phyloP scores from a whole-genome alignment of 2,888 invertebrate species.

The Drepana falcataria region DNA sequence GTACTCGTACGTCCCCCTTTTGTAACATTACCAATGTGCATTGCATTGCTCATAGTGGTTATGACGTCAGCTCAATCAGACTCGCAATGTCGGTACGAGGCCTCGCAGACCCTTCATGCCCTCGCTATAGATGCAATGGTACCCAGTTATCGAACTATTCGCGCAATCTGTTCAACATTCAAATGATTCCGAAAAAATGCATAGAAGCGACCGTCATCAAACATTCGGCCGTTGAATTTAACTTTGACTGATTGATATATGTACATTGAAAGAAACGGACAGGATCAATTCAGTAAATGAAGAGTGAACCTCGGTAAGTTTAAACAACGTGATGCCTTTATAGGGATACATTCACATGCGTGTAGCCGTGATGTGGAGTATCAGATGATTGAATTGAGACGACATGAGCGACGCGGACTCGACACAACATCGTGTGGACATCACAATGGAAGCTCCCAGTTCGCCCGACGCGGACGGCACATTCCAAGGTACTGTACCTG shows the following conservation, averaged over 20 bases:
- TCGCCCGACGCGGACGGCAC: conserved; percentile 44
- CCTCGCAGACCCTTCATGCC: conserved; percentile 32
- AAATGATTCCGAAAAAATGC: background rate
- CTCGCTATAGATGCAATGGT: conserved; percentile 25
- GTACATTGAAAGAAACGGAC: background rate
- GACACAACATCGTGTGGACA: conserved; percentile 52
- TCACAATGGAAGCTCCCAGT: conserved; percentile 65
- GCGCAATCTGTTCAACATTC: background rate
- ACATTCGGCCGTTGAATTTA: background rate
- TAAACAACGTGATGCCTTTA: conserved; percentile 4
- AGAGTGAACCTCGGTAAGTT: background rate
- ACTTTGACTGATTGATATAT: background rate
- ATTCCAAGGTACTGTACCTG: conserved; percentile 63
- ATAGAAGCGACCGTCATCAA: background rate
- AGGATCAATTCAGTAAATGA: background rate
- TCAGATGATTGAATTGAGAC: conserved; percentile 5
- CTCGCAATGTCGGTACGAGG: conserved; percentile 15
- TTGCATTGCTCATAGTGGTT: conserved; percentile 23
- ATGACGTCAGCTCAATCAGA: conserved; percentile 19
- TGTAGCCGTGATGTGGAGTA: background rate
- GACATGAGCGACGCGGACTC: conserved; percentile 12
- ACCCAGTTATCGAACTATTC: conserved; percentile 6
- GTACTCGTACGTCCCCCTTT: conserved; percentile 33
- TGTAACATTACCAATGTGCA: conserved; percentile 25
- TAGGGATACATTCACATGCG: conserved; percentile 38